A percentile compares a stretch with the other conserved stretches of the same genome.
Conservation (phyloP, 2,888 invertebrate species). For the Nebria brevicollis region DNA sequence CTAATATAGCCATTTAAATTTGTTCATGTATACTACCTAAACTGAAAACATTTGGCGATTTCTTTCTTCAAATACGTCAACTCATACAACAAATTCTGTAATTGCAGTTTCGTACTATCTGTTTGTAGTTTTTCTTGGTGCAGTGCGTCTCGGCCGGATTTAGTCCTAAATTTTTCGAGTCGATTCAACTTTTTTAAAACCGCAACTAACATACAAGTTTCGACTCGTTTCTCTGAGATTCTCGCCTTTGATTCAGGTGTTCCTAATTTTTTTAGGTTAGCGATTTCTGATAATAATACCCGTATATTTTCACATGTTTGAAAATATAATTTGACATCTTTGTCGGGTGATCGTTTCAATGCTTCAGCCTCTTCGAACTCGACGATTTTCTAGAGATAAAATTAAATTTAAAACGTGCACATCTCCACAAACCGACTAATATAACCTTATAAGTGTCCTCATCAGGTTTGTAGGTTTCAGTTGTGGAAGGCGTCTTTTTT, state of each 20-base stretch:
- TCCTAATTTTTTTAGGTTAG: slow-evolving; percentile 71
- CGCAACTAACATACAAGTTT: slow-evolving; percentile 82
- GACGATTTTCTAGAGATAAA: slow-evolving; percentile 70
- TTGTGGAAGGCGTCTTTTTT: slow-evolving; percentile 61
- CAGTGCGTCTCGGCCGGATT: slow-evolving; percentile 82
- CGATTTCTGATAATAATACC: slow-evolving; percentile 74
- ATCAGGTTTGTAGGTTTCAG: slow-evolving; percentile 63
- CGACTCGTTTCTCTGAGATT: slow-evolving; percentile 74
- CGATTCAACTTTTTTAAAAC: slow-evolving; percentile 89
- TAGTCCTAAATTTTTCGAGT: slow-evolving; percentile 87
- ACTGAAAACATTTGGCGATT: slow-evolving; percentile 93
- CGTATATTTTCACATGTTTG: slow-evolving; percentile 77
- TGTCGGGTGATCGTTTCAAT: slow-evolving; percentile 70
- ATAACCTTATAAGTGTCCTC: slow-evolving; percentile 71
- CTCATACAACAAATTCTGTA: slow-evolving; percentile 95
- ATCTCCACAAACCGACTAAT: slow-evolving; percentile 17
- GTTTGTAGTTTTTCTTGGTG: slow-evolving; percentile 87
- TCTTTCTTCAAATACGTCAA: slow-evolving; percentile 93
- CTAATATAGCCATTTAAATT: too few relatives aligned
- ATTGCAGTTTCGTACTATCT: slow-evolving; percentile 87
- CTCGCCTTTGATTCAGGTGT: slow-evolving; percentile 69
- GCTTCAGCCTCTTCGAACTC: slow-evolving; percentile 81
- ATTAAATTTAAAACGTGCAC: slow-evolving; percentile 18
- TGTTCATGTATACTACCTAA: slow-evolving; percentile 70
- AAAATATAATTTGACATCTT: slow-evolving; percentile 75